Conservation (phyloP, 2,797 vertebrate genomes). For the Macropus fuliginosus region DNA sequence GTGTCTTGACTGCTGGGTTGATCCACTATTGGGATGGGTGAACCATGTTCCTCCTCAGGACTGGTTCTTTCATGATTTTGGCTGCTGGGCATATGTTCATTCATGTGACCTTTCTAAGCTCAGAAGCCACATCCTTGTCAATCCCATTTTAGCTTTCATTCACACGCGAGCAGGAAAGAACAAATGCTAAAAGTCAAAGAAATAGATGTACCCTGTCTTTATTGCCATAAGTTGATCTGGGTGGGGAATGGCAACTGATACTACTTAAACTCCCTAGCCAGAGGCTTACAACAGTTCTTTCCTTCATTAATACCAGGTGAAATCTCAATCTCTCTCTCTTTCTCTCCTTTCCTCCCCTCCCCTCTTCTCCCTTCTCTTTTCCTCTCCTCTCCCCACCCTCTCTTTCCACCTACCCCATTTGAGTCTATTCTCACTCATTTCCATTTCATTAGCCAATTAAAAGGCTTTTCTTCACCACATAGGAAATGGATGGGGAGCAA, state of each 20-base stretch:
- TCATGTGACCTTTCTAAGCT: not conserved
- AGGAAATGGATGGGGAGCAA: not conserved
- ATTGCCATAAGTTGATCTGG: not conserved
- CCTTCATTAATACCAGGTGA: not conserved
- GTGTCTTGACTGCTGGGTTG: not conserved
- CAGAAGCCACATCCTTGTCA: not conserved
- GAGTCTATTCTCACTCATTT: not conserved
- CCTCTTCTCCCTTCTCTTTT: not conserved
- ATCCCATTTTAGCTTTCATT: not conserved
- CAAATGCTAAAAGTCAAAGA: not conserved
- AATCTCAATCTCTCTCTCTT: not conserved
- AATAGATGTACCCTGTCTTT: not conserved
- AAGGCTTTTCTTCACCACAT: not conserved
- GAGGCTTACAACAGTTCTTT: not conserved
- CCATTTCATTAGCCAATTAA: not conserved
- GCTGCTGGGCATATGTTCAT: not conserved
- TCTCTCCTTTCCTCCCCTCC: not conserved
- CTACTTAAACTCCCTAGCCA: not conserved
- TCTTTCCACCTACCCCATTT: too few species aligned
- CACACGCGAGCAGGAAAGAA: not conserved
- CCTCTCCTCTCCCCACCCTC: not conserved
- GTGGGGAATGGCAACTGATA: not conserved
- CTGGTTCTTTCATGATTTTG: not conserved
- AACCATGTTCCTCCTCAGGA: not conserved
- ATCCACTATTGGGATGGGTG: not conserved